These are phyloP conservation scores for Pyrocephalus nanus DNA, from an alignment of 2,797 vertebrate species.

Conservation along the genomic window DNA sequence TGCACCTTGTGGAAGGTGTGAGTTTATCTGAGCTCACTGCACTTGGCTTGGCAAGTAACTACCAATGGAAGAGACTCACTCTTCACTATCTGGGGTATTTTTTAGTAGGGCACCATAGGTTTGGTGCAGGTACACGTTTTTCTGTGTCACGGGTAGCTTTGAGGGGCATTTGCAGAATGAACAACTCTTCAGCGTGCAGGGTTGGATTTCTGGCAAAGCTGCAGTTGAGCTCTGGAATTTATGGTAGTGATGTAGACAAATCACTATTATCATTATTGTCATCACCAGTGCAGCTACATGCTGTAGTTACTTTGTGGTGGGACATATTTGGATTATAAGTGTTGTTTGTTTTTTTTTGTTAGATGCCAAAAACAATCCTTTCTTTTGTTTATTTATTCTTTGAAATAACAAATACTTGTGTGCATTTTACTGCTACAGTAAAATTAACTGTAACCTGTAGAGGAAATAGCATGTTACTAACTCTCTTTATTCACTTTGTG, in stretches of 20 bases:
- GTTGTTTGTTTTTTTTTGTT: not conserved
- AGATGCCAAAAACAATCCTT: not conserved
- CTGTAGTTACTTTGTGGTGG: not conserved
- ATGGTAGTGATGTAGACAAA: not conserved
- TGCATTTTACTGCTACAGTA: not conserved
- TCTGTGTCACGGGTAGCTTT: not conserved
- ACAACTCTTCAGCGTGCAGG: not conserved
- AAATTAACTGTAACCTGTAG: not conserved
- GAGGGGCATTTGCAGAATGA: not conserved
- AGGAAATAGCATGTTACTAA: not conserved
- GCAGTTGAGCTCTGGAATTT: not conserved
- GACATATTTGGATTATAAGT: not conserved
- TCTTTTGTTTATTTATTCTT: not conserved
- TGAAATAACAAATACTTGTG: not conserved
- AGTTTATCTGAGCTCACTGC: not conserved
- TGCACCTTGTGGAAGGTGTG: not conserved
- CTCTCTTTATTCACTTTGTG: not conserved
- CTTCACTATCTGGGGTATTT: not conserved
- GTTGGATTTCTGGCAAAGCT: not conserved
- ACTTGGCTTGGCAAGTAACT: not conserved
- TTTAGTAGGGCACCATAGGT: not conserved
- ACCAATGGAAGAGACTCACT: not conserved
- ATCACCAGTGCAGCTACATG: not conserved
- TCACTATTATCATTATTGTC: not conserved
- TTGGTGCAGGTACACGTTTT: not conserved